These are phyloP conservation scores for Eupithecia subumbrata DNA, from an alignment of 2,888 invertebrate species.

Conservation along the genomic window DNA sequence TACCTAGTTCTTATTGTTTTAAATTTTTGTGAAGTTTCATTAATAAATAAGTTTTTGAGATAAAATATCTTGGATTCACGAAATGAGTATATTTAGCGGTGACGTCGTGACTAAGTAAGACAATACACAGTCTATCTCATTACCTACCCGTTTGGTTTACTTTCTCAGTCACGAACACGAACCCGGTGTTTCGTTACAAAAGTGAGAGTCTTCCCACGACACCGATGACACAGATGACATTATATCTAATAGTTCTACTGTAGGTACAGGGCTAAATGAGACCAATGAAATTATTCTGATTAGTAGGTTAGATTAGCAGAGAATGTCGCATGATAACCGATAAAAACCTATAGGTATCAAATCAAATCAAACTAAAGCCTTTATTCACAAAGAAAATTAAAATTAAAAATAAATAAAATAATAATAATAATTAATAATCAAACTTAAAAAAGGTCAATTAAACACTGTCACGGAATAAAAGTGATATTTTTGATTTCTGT, in stretches of 20 bases:
- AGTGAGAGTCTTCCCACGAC: slow-evolving; percentile 42
- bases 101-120: neutral
- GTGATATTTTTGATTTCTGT: no score
- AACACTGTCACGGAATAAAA: no score
- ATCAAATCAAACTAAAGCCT: no score
- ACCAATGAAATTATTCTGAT: slow-evolving; percentile 15
- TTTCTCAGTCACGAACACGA: slow-evolving; percentile 47
- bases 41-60: neutral
- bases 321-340: neutral
- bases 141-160: slow-evolving; percentile 33
- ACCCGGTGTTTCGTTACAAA: slow-evolving; percentile 30
- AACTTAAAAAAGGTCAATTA: no score
- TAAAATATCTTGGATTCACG: neutral
- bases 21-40: neutral
- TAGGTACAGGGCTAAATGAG: neutral
- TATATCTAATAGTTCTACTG: neutral
- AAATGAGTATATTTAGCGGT: neutral
- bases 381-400: no score
- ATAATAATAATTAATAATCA: no score
- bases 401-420: no score
- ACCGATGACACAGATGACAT: slow-evolving; percentile 9
- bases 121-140: slow-evolving; percentile 10
- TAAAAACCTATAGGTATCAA: no score
- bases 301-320: slow-evolving; percentile 13
- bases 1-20: neutral